Percentiles rank a stretch among this genome's conserved stretches.
Evolutionary conservation across 2,113 vertebrate genomes (phyloP).

Genomic region (Tragelaphus strepsiceros): DNA sequence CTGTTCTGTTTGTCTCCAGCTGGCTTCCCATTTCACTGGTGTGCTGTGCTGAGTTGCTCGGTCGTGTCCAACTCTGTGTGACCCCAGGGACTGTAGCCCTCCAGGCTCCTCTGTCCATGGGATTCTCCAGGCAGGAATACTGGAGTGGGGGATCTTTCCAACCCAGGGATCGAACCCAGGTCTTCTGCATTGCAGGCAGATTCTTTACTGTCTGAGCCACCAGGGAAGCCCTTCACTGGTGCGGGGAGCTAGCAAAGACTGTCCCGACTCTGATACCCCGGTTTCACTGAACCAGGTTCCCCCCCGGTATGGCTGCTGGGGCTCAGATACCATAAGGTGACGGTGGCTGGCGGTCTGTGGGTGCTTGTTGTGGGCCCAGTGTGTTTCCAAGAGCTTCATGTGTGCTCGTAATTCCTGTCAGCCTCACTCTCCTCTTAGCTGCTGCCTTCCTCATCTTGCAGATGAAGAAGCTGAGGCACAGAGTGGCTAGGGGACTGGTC

Average conservation of each 20-base stretch:
- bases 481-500: background rate
- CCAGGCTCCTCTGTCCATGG: background rate
- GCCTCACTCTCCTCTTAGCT: background rate
- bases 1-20: background rate
- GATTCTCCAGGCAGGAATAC: background rate
- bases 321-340: accelerated
- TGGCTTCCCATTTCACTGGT: background rate
- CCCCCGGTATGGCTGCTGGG: background rate
- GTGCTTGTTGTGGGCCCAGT: background rate
- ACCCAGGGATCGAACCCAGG: background rate
- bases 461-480: background rate
- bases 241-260: background rate
- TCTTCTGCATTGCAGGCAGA: background rate
- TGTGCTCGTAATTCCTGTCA: background rate
- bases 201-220: background rate
- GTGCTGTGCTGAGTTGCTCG: background rate
- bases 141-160: background rate
- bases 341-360: background rate
- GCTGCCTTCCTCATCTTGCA: accelerated
- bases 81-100: background rate
- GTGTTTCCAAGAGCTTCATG: background rate
- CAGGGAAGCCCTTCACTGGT: background rate
- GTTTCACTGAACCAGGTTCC: background rate
- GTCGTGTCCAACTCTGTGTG: background rate
- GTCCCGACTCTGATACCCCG: accelerated